phyloP scores from a whole-genome alignment of 2,113 vertebrate species.

The Nycticryphes semicollaris region DNA sequence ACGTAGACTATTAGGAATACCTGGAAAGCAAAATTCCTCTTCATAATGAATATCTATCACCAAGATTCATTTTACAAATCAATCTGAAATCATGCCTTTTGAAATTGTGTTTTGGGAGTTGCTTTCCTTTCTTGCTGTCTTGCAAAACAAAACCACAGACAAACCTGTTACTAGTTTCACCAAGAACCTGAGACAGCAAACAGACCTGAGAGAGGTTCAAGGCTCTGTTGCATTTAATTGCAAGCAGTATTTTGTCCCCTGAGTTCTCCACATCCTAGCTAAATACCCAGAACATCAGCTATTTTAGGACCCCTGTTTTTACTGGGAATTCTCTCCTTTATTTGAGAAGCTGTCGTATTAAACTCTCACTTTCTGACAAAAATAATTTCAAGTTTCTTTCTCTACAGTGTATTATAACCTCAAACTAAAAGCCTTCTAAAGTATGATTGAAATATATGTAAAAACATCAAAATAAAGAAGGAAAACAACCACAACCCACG shows the following conservation, averaged over 20 bases:
- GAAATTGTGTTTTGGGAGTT: not conserved
- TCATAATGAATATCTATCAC: not conserved
- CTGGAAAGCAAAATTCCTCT: not conserved
- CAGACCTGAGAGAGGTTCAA: not conserved
- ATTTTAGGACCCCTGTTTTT: not conserved
- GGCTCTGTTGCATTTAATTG: not conserved
- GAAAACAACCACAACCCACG: not conserved
- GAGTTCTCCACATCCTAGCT: not conserved
- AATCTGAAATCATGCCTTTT: not conserved
- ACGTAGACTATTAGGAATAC: accelerated
- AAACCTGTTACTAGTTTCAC: not conserved
- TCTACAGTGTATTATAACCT: not conserved
- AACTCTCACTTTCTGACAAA: not conserved
- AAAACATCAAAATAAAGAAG: not conserved
- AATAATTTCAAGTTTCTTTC: not conserved
- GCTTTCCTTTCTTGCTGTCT: not conserved
- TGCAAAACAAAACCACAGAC: not conserved
- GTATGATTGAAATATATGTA: not conserved
- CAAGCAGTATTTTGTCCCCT: not conserved
- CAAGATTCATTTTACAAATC: not conserved
- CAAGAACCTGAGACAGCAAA: not conserved
- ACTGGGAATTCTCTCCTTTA: not conserved
- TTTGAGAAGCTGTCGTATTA: not conserved
- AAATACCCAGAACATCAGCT: not conserved
- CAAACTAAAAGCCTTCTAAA: not conserved